Conservation (phyloP, 2,797 vertebrate species). For the Crypturellus tataupa region DNA sequence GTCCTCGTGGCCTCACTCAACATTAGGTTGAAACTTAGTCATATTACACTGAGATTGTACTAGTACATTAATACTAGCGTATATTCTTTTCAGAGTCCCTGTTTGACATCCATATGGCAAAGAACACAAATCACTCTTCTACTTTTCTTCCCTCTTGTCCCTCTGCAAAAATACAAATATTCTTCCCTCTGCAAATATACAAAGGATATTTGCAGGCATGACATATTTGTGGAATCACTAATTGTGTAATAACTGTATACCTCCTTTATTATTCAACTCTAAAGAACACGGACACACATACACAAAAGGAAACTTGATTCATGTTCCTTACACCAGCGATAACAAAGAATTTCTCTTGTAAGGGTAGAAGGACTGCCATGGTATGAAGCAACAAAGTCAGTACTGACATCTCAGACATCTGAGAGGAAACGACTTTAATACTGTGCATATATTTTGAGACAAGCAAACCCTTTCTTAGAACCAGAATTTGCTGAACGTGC, state of each 20-base stretch:
- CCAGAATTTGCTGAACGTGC: background rate
- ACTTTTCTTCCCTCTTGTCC: background rate
- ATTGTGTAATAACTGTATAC: background rate
- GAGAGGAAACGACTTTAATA: constrained; percentile 5
- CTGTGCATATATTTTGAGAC: background rate
- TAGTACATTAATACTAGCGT: background rate
- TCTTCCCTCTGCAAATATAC: background rate
- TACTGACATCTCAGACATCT: background rate
- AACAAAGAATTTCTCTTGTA: background rate
- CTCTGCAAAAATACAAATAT: too few relatives aligned
- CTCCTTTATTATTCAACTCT: background rate
- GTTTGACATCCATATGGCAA: background rate
- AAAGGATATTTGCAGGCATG: background rate
- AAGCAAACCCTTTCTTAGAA: background rate
- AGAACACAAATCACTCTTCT: background rate
- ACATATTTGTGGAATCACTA: background rate
- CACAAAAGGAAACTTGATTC: background rate
- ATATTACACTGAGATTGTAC: background rate
- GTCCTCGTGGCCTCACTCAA: accelerated
- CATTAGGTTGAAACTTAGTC: background rate
- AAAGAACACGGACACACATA: background rate
- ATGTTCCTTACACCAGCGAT: background rate
- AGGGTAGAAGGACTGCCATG: background rate
- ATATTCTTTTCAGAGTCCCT: background rate
- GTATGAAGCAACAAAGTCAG: constrained; percentile 21